phyloP scores from a whole-genome alignment of 2,888 invertebrate genomes.

The Reticulitermes lucifugus region DNA sequence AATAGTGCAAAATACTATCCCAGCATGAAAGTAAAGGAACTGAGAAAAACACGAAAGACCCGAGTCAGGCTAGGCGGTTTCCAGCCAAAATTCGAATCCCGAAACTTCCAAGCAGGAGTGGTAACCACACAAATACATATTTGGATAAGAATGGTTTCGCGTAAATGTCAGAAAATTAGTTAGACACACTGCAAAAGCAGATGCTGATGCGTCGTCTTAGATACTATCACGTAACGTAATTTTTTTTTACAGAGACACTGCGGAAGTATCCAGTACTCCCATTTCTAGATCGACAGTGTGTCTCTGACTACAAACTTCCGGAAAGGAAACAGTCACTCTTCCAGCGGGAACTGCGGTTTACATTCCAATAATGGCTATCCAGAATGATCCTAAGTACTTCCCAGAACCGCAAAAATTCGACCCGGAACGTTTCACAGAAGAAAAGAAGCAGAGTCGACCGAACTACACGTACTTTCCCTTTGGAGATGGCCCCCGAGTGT shows the following conservation, averaged over 20 bases:
- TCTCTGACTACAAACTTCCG: constrained; percentile 55
- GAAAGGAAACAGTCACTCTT: neutral
- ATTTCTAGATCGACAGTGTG: constrained; percentile 58
- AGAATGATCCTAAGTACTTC: constrained; percentile 23
- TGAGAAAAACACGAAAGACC: no score
- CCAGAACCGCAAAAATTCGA: constrained; percentile 39
- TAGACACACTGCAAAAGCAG: no score
- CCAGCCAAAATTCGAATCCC: no score
- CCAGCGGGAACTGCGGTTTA: constrained; percentile 1
- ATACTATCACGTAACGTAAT: neutral
- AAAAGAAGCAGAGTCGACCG: constrained; percentile 32
- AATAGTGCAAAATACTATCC: no score
- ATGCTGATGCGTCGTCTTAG: no score
- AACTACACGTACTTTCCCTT: constrained; percentile 35
- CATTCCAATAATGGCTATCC: constrained; percentile 25
- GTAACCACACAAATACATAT: no score
- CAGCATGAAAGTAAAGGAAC: no score
- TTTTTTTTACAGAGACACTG: constrained; percentile 2
- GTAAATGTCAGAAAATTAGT: no score
- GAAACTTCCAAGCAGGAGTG: no score
- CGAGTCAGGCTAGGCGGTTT: no score
- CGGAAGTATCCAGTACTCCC: constrained; percentile 23
- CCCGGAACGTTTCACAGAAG: constrained; percentile 44
- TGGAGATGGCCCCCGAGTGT: constrained; percentile 44
- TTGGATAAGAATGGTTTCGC: no score